Conservation (phyloP, 2,113 vertebrate genomes). For the Lepus europaeus region DNA sequence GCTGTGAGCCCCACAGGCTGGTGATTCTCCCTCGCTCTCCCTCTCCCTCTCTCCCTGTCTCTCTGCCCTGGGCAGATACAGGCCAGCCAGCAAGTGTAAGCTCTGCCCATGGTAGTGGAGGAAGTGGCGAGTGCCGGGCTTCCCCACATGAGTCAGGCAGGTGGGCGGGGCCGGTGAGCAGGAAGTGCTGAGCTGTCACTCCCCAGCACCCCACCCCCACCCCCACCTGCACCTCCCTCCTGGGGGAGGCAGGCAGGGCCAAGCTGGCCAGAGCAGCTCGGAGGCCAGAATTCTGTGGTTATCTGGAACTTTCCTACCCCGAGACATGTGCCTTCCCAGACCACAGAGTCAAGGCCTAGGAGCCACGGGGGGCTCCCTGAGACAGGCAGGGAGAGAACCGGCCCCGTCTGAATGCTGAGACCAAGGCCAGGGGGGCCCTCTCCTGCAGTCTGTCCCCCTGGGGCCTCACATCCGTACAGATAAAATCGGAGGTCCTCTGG, state of each 20-base stretch:
- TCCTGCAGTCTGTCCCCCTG: not conserved
- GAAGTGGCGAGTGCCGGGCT: slow-evolving; percentile 42
- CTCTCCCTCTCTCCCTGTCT: not conserved
- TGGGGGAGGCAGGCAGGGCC: accelerated
- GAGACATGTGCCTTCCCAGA: not conserved
- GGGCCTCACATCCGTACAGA: not conserved
- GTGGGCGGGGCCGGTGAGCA: not conserved
- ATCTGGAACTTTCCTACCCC: not conserved
- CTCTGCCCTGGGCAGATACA: not conserved
- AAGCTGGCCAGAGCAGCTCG: not conserved
- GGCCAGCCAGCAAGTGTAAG: not conserved
- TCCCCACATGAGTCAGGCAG: slow-evolving; percentile 7
- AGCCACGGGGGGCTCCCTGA: not conserved
- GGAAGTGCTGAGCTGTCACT: not conserved
- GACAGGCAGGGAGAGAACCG: not conserved
- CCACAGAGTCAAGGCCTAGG: not conserved
- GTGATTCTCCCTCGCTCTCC: not conserved
- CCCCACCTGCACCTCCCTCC: not conserved
- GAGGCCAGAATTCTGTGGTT: not conserved
- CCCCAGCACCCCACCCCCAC: not conserved
- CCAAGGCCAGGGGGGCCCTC: not conserved
- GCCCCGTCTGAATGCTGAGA: not conserved
- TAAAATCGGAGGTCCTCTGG: not conserved
- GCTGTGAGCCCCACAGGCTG: not conserved
- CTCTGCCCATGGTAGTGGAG: not conserved